Evolutionary conservation across 2,888 invertebrate genomes (phyloP), one percentile per base, ranked within the genome.

Genomic region (Heteromurus nitidus): DNA sequence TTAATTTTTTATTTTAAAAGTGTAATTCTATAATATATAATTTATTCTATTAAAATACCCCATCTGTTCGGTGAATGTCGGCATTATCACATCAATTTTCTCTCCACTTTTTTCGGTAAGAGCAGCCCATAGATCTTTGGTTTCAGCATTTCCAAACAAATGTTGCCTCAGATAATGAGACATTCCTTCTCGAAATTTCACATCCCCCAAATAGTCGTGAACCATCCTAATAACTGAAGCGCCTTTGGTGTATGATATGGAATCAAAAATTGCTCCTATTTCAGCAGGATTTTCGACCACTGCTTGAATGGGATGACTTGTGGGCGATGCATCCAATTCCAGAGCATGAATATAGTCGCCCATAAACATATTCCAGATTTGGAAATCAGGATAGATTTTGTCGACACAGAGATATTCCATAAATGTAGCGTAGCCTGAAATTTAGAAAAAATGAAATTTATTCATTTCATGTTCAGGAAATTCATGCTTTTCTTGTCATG

Each of bases 351-450:
- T 89, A 81, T 90, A 90, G 62, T 89, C 89, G 31, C 90, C 89
- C 5, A 91, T 90, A 88, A 92, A 92, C 87, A 91, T 90, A 0
- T 90, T 90, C 91, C 91, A 91, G 84, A 92, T 91, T 84, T 92
- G 90, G 87, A 90, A 91, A 84, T 92, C 91, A 0, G 91, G 91
- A 87, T 91, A 91, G 77, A 90, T 89, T 82, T 89, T 87, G 84
- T 91, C 91, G 7, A 91, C 91, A 87, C 91, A 91, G 47, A 91
- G 88, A 86, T 90, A 91, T 87, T 92, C 91, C 85, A 92, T 91
- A 89, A 91, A 92, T 1, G 91, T 90, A 0, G 92, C 92, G 88
- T 91, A 92, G 2, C 92, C 92, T 69, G 73, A n/a, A n/a, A n/a
- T n/a, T n/a, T n/a, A n/a, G n/a, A n/a, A n/a, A n/a, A n/a, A n/a